Percentiles rank a stretch among this genome's conserved stretches.
phyloP scores from a whole-genome alignment of 2,888 invertebrate genomes.

The Gymnoscelis rufifasciata region DNA sequence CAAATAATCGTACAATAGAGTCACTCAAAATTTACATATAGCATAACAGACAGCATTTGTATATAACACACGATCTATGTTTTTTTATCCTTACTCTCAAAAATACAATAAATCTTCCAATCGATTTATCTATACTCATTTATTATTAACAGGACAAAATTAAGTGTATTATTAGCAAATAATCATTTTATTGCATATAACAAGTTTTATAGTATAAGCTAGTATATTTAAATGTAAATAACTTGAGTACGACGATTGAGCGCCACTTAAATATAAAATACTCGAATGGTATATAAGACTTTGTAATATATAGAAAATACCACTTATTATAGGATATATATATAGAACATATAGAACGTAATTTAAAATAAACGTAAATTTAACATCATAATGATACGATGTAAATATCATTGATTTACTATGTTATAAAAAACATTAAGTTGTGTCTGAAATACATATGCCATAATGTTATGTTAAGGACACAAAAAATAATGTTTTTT shows the following conservation, averaged over 20 bases:
- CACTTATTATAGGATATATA: conserved; percentile 26
- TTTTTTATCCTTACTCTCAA: too few relatives aligned
- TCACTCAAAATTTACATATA: conserved; percentile 15
- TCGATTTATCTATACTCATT: neutral
- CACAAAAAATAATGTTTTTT: too few relatives aligned
- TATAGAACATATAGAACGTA: too few relatives aligned
- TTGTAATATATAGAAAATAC: conserved; percentile 26
- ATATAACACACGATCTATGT: neutral
- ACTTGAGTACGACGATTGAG: conserved; percentile 20
- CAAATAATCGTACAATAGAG: conserved; percentile 9
- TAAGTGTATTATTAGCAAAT: conserved; percentile 24
- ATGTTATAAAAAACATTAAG: too few relatives aligned
- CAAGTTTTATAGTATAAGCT: neutral
- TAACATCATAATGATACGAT: too few relatives aligned
- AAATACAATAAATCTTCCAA: too few relatives aligned
- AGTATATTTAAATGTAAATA: neutral
- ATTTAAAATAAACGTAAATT: too few relatives aligned
- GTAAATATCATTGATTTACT: too few relatives aligned
- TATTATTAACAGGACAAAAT: neutral
- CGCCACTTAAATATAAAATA: conserved; percentile 17
- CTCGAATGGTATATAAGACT: conserved; percentile 27
- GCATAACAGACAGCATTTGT: conserved; percentile 2
- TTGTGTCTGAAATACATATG: too few relatives aligned
- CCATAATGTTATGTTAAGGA: too few relatives aligned
- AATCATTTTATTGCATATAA: conserved; percentile 8